Evolutionary conservation across 2,113 vertebrate species (phyloP).

Genomic region (Panthera uncia): DNA sequence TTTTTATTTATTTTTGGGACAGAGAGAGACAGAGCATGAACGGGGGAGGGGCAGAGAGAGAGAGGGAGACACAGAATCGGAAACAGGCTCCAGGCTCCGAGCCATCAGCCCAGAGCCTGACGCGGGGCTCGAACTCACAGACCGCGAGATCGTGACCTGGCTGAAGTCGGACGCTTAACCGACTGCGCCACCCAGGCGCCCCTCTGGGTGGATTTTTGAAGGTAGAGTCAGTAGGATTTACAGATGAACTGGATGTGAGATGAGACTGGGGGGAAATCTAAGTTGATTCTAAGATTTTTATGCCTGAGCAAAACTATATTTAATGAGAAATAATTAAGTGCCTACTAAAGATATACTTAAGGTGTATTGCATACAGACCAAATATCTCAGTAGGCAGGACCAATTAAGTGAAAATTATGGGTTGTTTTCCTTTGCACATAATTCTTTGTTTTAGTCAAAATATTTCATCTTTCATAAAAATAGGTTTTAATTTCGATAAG

Average conservation of each 20-base stretch:
- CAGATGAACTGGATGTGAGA: neutral
- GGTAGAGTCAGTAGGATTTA: neutral
- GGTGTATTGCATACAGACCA: neutral
- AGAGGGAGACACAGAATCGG: too few relatives aligned
- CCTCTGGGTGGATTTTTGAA: neutral
- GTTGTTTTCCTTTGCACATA: conserved; percentile 11
- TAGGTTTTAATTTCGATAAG: conserved; percentile 14
- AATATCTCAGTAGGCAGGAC: conserved; percentile 4
- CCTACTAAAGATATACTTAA: neutral
- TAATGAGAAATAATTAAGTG: neutral
- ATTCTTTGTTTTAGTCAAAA: conserved; percentile 29
- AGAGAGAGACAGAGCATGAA: too few relatives aligned
- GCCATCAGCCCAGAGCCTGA: too few relatives aligned
- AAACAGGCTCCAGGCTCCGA: too few relatives aligned
- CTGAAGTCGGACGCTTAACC: too few relatives aligned
- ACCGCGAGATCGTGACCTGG: too few relatives aligned
- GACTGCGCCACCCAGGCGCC: too few relatives aligned
- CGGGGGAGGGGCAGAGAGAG: too few relatives aligned
- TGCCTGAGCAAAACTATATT: neutral
- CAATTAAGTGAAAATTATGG: conserved; percentile 13
- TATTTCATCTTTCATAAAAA: conserved; percentile 33
- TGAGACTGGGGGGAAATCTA: neutral
- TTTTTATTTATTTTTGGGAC: too few relatives aligned
- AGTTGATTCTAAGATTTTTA: neutral
- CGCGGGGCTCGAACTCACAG: too few relatives aligned